These are phyloP conservation scores for Lordiphosa stackelbergi DNA, from an alignment of 1,140 invertebrate genomes.

Conservation along the genomic window DNA sequence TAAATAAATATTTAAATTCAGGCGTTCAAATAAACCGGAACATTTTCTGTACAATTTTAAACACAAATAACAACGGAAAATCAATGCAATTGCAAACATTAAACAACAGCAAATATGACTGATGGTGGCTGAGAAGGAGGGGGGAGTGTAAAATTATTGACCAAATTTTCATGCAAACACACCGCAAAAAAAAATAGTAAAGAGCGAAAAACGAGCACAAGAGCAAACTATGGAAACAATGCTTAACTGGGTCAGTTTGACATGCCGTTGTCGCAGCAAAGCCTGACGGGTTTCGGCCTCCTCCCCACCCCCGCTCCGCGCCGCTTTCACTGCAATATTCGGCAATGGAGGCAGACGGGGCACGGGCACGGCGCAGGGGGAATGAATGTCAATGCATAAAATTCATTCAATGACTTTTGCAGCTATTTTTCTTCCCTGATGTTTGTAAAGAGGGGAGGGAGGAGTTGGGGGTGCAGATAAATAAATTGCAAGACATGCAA, in stretches of 20 bases:
- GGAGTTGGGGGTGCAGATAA: conserved; percentile 43
- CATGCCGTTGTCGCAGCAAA: conserved; percentile 66
- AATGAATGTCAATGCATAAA: conserved; percentile 68
- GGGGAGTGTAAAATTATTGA: conserved; percentile 59
- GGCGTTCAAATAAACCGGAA: conserved; percentile 3
- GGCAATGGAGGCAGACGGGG: conserved; percentile 30
- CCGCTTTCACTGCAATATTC: conserved; percentile 32
- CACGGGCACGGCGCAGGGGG: conserved; percentile 18
- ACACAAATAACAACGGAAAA: conserved; percentile 54
- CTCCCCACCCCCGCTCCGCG: background rate
- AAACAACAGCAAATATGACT: conserved; percentile 51
- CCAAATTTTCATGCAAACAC: conserved; percentile 69
- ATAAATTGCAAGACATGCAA: conserved; percentile 75
- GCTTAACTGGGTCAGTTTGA: conserved; percentile 72
- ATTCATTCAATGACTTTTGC: conserved; percentile 65
- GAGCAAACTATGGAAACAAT: conserved; percentile 57
- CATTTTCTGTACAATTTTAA: conserved; percentile 43
- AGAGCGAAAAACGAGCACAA: conserved; percentile 51
- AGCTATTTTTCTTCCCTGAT: conserved; percentile 61
- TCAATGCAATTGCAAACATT: conserved; percentile 65
- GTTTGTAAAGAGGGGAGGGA: conserved; percentile 3
- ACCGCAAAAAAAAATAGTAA: conserved; percentile 35
- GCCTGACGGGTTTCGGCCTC: conserved; percentile 36
- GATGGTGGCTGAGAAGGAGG: conserved; percentile 22
- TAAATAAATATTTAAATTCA: conserved; percentile 8